Base-by-base conservation (phyloP, 1,140 invertebrate species). In the Aleiodes sp. region DNA sequence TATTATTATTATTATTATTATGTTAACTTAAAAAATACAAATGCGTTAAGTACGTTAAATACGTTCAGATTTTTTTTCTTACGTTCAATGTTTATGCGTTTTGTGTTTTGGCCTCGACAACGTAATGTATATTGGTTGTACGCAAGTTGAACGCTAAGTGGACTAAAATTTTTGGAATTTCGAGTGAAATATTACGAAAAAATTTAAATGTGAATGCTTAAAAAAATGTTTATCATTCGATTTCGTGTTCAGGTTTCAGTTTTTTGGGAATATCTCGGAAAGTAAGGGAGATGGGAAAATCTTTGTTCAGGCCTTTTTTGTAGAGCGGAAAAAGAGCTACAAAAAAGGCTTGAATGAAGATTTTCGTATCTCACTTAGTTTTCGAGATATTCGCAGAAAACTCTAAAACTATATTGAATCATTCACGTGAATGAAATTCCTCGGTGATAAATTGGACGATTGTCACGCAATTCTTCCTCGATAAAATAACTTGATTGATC, bases 11-110 rank as follows among this genome's bases (percentile, higher is more conserved):
- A 52, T 24, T 7, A 52, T 52, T 52, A 16, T 21, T 24, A 7
- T 12, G 21, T 52, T 35, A 24, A 52, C 26, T 26, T 52, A 16
- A 16, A 21, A 24, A 52, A 4, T 0, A 21, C 46, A 26, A 52
- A 52, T 21, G 46, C 46, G 46, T 52, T 52, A 52, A 52, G 46
- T 52, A 52, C 46, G 21, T 24, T 52, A 52, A 52, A 52, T 1
- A 24, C 16, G 46, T 16, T 21, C 3, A 43, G 39, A 16, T 10
- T 12, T 52, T 52, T 52, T 52, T 24, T 52, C 19, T 52, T 4
- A 10, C 16, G 16, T 24, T 6, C 46, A 9, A 7, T 10, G 39
- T 43, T 19, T 16, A 52, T 21, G n/a, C n/a, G n/a, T n/a, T n/a
- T n/a, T n/a, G n/a, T n/a, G n/a, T n/a, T 21, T 52, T 21, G 46